Conservation (phyloP, 1,140 invertebrate species). For the Aphelenchoides avenae region DNA sequence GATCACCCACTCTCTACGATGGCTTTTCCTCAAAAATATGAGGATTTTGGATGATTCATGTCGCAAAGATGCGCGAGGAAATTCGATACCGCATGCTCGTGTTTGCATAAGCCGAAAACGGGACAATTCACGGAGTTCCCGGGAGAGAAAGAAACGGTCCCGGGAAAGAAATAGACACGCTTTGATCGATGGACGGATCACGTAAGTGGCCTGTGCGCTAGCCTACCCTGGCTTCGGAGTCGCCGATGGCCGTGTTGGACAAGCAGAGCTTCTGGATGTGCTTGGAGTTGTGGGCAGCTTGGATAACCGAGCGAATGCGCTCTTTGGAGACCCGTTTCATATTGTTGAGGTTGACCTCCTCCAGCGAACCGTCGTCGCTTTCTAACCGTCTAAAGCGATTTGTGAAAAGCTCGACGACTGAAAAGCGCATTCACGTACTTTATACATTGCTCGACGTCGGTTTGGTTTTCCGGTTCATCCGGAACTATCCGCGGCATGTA, state of each 20-base stretch:
- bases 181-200: too few species aligned
- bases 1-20: too few species aligned
- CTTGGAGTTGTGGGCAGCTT: slow-evolving; percentile 80
- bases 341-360: slow-evolving; percentile 91
- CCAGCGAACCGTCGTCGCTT: slow-evolving; percentile 78
- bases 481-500: slow-evolving; percentile 60
- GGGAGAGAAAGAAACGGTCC: too few species aligned
- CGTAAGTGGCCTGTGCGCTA: too few species aligned
- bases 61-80: too few species aligned
- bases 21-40: too few species aligned
- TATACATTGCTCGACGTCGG: slow-evolving; percentile 63
- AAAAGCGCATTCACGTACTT: slow-evolving; percentile 42
- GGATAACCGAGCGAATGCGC: slow-evolving; percentile 82
- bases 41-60: too few species aligned
- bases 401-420: not conserved
- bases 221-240: slow-evolving; percentile 73
- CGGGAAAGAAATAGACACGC: too few species aligned
- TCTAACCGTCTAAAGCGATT: slow-evolving; percentile 58
- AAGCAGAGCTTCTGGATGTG: slow-evolving; percentile 83
- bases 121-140: too few species aligned
- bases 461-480: slow-evolving; percentile 62
- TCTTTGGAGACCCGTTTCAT: slow-evolving; percentile 97
- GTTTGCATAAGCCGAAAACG: too few species aligned
- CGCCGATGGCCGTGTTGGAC: slow-evolving; percentile 85
- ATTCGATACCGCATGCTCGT: too few species aligned